Evolutionary conservation across 2,113 vertebrate species (phyloP).

Genomic region (Ondatra zibethicus): DNA sequence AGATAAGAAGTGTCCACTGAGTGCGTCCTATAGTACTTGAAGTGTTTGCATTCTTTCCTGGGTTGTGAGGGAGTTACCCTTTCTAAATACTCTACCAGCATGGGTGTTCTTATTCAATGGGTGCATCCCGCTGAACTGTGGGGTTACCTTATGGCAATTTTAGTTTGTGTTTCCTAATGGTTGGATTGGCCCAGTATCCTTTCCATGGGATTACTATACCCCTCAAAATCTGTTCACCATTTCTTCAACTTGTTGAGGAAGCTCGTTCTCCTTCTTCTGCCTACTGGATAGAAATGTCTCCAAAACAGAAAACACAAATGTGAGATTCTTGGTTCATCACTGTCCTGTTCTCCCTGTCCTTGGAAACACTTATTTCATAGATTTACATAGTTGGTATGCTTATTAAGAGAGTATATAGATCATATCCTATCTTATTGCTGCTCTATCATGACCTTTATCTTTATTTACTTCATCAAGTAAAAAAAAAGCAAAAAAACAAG

Average conservation of each 20-base stretch:
- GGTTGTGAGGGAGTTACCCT: rapidly evolving
- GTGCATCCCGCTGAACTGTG: background rate
- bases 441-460: background rate
- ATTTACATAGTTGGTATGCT: background rate
- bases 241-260: background rate
- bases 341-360: background rate
- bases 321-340: background rate
- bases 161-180: background rate
- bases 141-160: background rate
- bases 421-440: background rate
- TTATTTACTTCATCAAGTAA: background rate
- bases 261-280: background rate
- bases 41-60: background rate
- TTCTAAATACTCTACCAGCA: background rate
- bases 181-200: background rate
- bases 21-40: background rate
- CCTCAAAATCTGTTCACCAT: background rate
- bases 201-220: background rate
- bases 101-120: background rate
- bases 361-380: background rate
- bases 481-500: background rate
- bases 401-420: background rate
- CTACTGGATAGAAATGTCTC: background rate
- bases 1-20: background rate
- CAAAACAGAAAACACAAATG: background rate